These are phyloP conservation scores for Phataginus tricuspis DNA, from an alignment of 2,797 vertebrate genomes.

Conservation along the genomic window DNA sequence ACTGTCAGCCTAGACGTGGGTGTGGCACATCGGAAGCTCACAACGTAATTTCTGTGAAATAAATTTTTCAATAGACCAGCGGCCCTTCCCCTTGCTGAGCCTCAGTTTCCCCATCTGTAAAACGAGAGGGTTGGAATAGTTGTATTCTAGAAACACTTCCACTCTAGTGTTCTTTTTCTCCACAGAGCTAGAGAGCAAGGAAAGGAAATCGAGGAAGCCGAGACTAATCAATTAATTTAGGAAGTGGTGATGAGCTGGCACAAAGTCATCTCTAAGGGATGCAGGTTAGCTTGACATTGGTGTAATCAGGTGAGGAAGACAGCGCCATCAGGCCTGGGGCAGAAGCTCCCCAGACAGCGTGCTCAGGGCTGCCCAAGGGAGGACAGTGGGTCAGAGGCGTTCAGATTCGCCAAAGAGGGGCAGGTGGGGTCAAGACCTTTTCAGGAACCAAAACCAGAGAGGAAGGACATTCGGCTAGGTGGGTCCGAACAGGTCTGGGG, in stretches of 20 bases:
- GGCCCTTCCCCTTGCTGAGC: background rate
- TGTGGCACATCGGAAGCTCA: background rate
- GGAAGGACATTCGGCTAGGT: accelerated
- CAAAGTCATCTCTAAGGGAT: background rate
- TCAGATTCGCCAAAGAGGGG: background rate
- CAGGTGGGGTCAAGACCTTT: background rate
- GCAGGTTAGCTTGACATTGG: background rate
- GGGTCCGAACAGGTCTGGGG: background rate
- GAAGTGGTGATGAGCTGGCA: background rate
- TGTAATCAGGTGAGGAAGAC: background rate
- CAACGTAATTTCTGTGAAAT: background rate
- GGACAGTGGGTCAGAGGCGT: background rate
- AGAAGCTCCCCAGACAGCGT: background rate
- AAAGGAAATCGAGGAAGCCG: background rate
- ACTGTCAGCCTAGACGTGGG: background rate
- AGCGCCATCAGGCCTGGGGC: background rate
- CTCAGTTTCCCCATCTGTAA: background rate
- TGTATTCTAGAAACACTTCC: background rate
- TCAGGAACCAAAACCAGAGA: background rate
- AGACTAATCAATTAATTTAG: background rate
- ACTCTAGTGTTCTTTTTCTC: background rate
- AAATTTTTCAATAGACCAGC: background rate
- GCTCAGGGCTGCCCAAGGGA: background rate
- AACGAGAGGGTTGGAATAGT: background rate
- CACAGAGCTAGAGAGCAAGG: background rate